Conservation (phyloP, 2,797 vertebrate genomes). For the Gambusia yucatana region DNA sequence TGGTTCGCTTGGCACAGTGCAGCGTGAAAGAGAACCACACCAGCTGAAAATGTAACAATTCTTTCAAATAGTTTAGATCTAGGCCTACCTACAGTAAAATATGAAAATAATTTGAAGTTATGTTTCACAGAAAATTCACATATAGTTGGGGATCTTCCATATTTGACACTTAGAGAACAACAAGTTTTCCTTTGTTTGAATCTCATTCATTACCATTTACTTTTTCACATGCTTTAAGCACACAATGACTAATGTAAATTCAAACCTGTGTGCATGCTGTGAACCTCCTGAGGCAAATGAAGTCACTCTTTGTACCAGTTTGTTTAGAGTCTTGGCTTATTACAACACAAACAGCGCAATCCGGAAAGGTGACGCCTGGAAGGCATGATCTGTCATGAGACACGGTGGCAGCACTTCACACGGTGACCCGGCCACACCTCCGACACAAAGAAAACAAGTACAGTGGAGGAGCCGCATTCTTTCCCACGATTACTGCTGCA, state of each 20-base stretch:
- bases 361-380: conserved; percentile 69
- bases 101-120: background rate
- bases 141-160: background rate
- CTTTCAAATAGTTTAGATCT: background rate
- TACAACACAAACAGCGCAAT: conserved; percentile 63
- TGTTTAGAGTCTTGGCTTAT: conserved; percentile 69
- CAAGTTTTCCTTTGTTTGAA: conserved; percentile 27
- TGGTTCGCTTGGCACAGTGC: no score
- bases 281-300: conserved; percentile 69
- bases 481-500: conserved; percentile 75
- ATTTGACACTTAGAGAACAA: background rate
- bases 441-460: conserved; percentile 67
- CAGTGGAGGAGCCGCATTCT: conserved; percentile 73
- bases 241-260: conserved; percentile 57
- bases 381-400: conserved; percentile 61
- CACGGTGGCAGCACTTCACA: conserved; percentile 39
- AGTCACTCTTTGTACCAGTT: conserved; percentile 63
- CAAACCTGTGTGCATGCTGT: conserved; percentile 61
- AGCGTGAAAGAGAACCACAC: no score
- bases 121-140: background rate
- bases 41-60: no score
- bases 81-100: background rate
- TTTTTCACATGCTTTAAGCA: conserved; percentile 46
- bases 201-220: conserved; percentile 20
- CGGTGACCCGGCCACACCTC: conserved; percentile 58